Percentiles rank a stretch among this genome's conserved stretches.
phyloP scores from a whole-genome alignment of 2,888 invertebrate species.

The Stramonita haemastoma region DNA sequence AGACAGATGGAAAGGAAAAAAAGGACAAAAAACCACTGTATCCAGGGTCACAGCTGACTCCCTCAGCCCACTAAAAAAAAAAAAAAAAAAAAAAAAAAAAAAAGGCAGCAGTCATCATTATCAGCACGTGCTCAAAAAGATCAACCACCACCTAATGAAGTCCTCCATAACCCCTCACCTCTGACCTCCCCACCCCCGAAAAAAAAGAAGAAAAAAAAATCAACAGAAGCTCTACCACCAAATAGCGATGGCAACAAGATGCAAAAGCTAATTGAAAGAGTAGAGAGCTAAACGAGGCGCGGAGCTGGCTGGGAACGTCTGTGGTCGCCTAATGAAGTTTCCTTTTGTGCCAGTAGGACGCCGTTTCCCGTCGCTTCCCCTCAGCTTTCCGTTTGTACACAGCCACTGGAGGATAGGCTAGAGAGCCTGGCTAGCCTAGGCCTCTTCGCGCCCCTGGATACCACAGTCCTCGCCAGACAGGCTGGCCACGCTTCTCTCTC shows the following conservation, averaged over 20 bases:
- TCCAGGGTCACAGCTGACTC: too few species aligned
- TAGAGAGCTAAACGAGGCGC: neutral
- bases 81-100: too few species aligned
- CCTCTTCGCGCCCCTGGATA: too few species aligned
- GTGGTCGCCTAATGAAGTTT: slow-evolving; percentile 9
- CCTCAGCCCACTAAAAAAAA: too few species aligned
- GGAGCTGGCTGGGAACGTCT: neutral
- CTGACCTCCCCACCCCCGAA: too few species aligned
- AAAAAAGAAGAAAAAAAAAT: too few species aligned
- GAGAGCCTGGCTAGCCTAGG: too few species aligned
- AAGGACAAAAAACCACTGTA: neutral
- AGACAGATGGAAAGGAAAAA: neutral
- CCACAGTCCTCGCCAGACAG: neutral
- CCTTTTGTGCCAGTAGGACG: neutral
- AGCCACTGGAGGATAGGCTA: neutral
- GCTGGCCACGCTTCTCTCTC: neutral
- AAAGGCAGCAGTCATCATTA: too few species aligned
- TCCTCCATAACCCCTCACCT: too few species aligned
- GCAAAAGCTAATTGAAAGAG: slow-evolving; percentile 17
- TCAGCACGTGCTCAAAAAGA: too few species aligned
- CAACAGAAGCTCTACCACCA: too few species aligned
- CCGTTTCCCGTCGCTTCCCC: neutral
- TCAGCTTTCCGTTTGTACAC: neutral
- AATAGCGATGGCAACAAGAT: neutral
- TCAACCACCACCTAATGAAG: too few species aligned